Base-by-base conservation (phyloP, 1,140 invertebrate species). In the Tetramorium simillimum region DNA sequence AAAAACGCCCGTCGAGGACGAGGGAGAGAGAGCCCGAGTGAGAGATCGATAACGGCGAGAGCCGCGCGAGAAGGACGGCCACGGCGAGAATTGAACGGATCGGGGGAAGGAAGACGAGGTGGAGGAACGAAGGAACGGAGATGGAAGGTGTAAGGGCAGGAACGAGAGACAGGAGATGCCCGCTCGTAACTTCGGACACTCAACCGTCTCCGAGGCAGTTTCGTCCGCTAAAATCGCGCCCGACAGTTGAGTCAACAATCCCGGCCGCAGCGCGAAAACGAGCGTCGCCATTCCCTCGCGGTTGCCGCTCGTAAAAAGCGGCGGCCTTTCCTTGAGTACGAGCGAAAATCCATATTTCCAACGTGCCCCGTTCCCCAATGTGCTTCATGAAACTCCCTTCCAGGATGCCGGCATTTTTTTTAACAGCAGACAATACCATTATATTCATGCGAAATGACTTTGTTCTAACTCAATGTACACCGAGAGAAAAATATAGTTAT, bases 231-330 rank as follows among this genome's bases (percentile, higher is more conserved):
- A 92, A 93, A 89, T 86, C 89, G 89, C 84, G 37, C 46, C 43
- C 89, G 89, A 89, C 86, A 88, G 91, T 92, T 92, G 90, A 93
- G 90, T 92, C 92, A 93, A 93, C 91, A 92, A 92, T 92, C 85
- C 90, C 86, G 70, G 85, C 91, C 91, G 49, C 86, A 62, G 65
- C 62, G 88, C 80, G 75, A 87, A 88, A 86, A 88, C 86, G 86
- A 89, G 87, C 73, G 33, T 40, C 12, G 28, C 10, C 87, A 43
- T 58, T 65, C 84, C 81, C 65, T 88, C 70, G 70, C 69, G 77
- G 86, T 92, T 92, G 92, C 92, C 89, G 91, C 88, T 92, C 88
- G 86, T 92, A 93, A 92, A 93, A 12, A 24, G 69, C 62, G 72
- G 81, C 72, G 53, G 85, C 85, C 72, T 85, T 91, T 90, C 81